These are phyloP conservation scores for Matsumyia berberina DNA, from an alignment of 2,888 invertebrate species.

Conservation along the genomic window DNA sequence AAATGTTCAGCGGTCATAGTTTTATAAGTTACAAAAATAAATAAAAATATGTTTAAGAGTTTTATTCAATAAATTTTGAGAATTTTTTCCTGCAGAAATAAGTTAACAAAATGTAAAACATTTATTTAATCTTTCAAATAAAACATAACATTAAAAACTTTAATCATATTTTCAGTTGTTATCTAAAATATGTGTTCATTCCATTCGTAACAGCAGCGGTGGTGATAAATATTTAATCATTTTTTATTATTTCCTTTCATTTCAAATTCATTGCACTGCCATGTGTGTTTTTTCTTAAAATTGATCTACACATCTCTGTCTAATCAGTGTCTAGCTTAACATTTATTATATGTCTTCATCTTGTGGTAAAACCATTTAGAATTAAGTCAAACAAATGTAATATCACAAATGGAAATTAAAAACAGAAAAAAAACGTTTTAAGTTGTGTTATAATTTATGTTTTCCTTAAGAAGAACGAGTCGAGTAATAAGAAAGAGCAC, in stretches of 20 bases:
- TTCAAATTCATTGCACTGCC: constrained; percentile 16
- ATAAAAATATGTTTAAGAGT: too few species aligned
- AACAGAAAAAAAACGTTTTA: not conserved
- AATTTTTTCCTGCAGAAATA: not conserved
- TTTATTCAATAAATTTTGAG: too few species aligned
- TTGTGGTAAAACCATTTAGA: not conserved
- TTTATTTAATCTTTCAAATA: not conserved
- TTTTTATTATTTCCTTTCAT: not conserved
- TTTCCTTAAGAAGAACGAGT: constrained; percentile 2
- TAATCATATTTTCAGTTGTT: not conserved
- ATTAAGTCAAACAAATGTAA: constrained; percentile 10
- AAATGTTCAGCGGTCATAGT: too few species aligned
- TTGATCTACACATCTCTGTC: not conserved
- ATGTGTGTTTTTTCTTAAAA: not conserved
- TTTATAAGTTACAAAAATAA: too few species aligned
- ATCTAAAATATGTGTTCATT: not conserved
- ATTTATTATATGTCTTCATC: constrained; percentile 15
- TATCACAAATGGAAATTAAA: not conserved
- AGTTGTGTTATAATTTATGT: not conserved
- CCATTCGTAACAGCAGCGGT: constrained; percentile 13
- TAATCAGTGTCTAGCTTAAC: constrained; percentile 17
- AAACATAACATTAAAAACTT: not conserved
- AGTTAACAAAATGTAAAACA: not conserved
- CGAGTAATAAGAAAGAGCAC: constrained; percentile 68
- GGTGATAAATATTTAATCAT: constrained; percentile 7